Evolutionary conservation across 2,797 vertebrate genomes (phyloP), one percentile per base, ranked within the genome.

Genomic region (Podarcis siculus): DNA sequence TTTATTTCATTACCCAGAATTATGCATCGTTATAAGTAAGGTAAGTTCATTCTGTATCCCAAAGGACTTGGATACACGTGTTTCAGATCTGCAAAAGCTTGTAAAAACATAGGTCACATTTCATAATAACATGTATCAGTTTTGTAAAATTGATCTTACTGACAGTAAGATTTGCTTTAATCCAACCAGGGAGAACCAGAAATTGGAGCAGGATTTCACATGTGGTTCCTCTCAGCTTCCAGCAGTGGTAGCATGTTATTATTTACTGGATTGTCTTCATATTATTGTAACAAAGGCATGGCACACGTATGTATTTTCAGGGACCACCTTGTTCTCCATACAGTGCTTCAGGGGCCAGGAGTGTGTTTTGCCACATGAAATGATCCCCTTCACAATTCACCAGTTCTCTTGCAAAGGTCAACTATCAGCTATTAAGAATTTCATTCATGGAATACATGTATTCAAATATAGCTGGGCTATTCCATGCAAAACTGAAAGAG

Each of bases 1-100:
- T 27, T 95, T 95, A 95, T 95, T 95, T 93, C 86, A 90, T 95
- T 95, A 94, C 58, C 0, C 77, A 73, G 83, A 92, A 88, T 93
- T 94, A 92, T 90, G 87, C 89, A 55, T 83, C 92, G 82, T 87
- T 95, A 83, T 95, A 91, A 90, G 75, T 93, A 87, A 92, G 85
- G 94, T 76, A 88, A 7, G 8, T 93, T 92, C 85, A 37, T 91
- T 93, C 5, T 23, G 30, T n/a, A 91, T 61, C 93, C 86, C 79
- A 73, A 69, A 79, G 35, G 89, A 77, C 85, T 89, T 95, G 88
- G 94, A 93, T 85, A 93, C 92, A 93, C 75, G 71, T 91, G 35
- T 89, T 92, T 86, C 86, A 90, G 89, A 87, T 90, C 77, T 89
- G 25, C 58, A 86, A 92, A 90, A 85, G 87, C 90, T 84, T 91